phyloP scores from a whole-genome alignment of 2,113 vertebrate genomes.

The Anoura caudifer region DNA sequence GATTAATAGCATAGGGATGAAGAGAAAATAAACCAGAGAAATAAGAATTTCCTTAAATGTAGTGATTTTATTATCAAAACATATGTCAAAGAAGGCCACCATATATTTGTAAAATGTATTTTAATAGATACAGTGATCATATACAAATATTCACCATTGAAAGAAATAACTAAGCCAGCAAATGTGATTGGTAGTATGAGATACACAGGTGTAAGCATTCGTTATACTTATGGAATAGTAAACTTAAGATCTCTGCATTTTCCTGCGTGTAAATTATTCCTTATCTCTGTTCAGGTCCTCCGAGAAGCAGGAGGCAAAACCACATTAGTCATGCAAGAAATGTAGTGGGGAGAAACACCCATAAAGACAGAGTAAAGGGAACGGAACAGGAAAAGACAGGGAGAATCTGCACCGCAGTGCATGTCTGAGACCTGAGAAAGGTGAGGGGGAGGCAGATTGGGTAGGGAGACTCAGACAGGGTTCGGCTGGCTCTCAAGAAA shows the following conservation, averaged over 20 bases:
- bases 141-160: background rate
- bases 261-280: background rate
- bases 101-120: background rate
- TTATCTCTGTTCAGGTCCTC: background rate
- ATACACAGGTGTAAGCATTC: background rate
- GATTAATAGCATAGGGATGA: background rate
- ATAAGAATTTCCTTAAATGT: background rate
- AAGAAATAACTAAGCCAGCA: background rate
- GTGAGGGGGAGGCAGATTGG: background rate
- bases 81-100: background rate
- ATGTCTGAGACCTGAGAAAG: background rate
- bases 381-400: background rate
- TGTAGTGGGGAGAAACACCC: background rate
- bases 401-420: background rate
- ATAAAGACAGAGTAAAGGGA: background rate
- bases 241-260: background rate
- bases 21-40: background rate
- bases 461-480: background rate
- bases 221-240: background rate
- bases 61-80: background rate
- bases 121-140: background rate
- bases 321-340: background rate
- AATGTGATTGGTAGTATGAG: background rate
- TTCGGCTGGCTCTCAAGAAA: background rate
- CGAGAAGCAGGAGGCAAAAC: background rate